Evolutionary conservation across 2,888 invertebrate genomes (phyloP).

Genomic region (Athrips mouffetella): DNA sequence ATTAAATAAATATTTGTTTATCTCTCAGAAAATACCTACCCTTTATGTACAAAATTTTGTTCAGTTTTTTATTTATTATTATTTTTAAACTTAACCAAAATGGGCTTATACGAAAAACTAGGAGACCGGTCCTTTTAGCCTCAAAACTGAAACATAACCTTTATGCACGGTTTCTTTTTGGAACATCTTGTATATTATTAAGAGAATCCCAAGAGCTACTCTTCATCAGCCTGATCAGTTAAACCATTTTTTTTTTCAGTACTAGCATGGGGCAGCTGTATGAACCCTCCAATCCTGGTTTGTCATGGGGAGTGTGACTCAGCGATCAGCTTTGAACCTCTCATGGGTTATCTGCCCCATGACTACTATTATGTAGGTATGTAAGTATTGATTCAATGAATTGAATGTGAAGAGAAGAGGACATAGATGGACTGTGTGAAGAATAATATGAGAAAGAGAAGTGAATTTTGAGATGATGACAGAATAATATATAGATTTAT

Average conservation of each 20-base stretch:
- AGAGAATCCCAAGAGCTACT: no score
- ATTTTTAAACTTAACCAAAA: no score
- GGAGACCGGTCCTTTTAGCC: no score
- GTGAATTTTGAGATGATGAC: no score
- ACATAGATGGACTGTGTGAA: neutral
- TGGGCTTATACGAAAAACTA: no score
- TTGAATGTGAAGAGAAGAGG: neutral
- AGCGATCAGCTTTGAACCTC: constrained; percentile 72
- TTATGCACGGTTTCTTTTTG: neutral
- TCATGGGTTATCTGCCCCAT: constrained; percentile 67
- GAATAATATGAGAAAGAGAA: neutral
- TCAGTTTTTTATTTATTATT: no score
- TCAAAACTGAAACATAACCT: no score
- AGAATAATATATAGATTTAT: no score
- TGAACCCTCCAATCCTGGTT: constrained; percentile 64
- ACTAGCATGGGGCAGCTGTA: constrained; percentile 75
- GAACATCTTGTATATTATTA: neutral
- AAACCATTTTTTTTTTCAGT: constrained; percentile 45
- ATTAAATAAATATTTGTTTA: no score
- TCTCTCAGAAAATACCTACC: no score
- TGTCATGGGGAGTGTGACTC: constrained; percentile 78
- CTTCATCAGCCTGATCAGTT: no score
- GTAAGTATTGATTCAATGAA: neutral
- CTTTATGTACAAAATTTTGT: no score
- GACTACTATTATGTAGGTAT: constrained; percentile 40